Percentiles rank a stretch among this genome's conserved stretches.
phyloP scores from a whole-genome alignment of 1,140 invertebrate species.

The Hestina assimilis region DNA sequence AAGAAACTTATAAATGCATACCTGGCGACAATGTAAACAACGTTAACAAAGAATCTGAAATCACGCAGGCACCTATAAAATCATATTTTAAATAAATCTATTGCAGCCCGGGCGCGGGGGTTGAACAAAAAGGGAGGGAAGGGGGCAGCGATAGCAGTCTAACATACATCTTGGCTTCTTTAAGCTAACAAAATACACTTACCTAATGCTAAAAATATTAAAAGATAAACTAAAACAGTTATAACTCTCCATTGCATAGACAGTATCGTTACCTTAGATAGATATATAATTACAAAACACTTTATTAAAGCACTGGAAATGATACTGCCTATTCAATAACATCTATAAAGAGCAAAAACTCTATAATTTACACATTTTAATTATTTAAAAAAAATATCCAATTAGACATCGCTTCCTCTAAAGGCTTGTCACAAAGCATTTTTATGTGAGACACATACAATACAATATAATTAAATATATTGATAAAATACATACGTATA shows the following conservation, averaged over 20 bases:
- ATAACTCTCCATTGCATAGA: constrained; percentile 50
- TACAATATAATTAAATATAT: constrained; percentile 43
- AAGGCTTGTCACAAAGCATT: constrained; percentile 67
- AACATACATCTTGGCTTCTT: constrained; percentile 76
- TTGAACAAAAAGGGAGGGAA: constrained; percentile 65
- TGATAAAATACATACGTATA: constrained; percentile 49
- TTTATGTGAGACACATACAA: constrained; percentile 39
- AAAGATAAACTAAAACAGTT: constrained; percentile 62
- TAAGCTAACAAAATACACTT: constrained; percentile 77
- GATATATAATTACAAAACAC: constrained; percentile 19
- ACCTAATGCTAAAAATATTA: constrained; percentile 69
- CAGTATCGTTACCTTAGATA: constrained; percentile 58
- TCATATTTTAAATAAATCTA: constrained; percentile 67
- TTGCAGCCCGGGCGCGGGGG: constrained; percentile 67
- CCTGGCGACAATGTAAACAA: constrained; percentile 79
- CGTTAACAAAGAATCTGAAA: constrained; percentile 72
- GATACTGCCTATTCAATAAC: constrained; percentile 72
- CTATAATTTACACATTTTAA: constrained; percentile 68
- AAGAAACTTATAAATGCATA: constrained; percentile 62
- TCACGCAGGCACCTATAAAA: constrained; percentile 76
- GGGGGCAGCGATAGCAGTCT: constrained; percentile 75
- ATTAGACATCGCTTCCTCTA: constrained; percentile 40
- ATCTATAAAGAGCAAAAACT: constrained; percentile 68
- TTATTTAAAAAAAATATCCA: constrained; percentile 42
- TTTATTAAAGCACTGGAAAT: constrained; percentile 27